Conservation (phyloP, 2,888 invertebrate species). For the Polyploca ridens region DNA sequence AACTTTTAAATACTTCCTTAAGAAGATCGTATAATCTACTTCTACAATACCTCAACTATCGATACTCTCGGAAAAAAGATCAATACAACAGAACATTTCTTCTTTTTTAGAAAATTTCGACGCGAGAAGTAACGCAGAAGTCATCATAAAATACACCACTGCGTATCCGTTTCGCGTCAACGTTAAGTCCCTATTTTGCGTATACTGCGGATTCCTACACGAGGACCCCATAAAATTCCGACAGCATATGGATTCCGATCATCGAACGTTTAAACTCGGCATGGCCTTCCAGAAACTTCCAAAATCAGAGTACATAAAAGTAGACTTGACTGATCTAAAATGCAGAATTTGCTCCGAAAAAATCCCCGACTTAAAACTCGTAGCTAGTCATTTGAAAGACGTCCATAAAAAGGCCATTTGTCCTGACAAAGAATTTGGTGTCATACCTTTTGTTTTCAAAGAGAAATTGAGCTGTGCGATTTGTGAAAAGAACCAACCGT, state of each 20-base stretch:
- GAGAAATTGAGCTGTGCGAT: conserved; percentile 67
- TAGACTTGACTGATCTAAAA: conserved; percentile 62
- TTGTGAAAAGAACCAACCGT: conserved; percentile 65
- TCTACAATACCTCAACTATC: too few species aligned
- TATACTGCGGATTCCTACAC: conserved; percentile 72
- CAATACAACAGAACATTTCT: not conserved
- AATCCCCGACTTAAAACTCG: conserved; percentile 48
- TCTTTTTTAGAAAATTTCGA: not conserved
- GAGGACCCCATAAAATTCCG: conserved; percentile 67
- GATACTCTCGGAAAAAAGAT: not conserved
- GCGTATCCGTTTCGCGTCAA: conserved; percentile 76
- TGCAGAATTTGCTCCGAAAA: conserved; percentile 58
- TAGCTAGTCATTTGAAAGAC: conserved; percentile 55
- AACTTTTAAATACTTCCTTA: not conserved
- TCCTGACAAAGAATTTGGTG: conserved; percentile 61
- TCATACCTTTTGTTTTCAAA: conserved; percentile 69
- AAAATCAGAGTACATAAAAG: conserved; percentile 72
- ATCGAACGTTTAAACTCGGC: conserved; percentile 60
- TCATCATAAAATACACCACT: conserved; percentile 67
- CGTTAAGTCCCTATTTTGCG: conserved; percentile 74
- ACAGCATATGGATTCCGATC: conserved; percentile 66
- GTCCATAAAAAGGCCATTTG: conserved; percentile 49
- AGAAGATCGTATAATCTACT: not conserved
- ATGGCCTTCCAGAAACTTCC: conserved; percentile 71
- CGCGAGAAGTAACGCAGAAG: conserved; percentile 62